Evolutionary conservation across 2,888 invertebrate species (phyloP).

Genomic region (Epinotia nisella): DNA sequence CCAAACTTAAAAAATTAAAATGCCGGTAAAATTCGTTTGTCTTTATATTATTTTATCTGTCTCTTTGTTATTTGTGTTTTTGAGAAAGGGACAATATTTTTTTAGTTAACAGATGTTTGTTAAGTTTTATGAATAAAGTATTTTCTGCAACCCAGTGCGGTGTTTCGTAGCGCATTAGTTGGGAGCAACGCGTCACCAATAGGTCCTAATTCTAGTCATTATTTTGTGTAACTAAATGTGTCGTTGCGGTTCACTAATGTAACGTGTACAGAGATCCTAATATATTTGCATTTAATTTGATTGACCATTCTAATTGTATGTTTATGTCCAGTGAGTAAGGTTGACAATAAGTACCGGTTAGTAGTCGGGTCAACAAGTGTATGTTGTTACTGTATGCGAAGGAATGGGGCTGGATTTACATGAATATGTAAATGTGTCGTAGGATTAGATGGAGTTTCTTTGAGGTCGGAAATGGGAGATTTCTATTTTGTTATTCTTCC

Average conservation of each 20-base stretch:
- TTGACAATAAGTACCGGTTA: conserved; percentile 51
- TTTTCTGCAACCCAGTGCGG: conserved; percentile 9
- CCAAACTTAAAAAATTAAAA: too few relatives aligned
- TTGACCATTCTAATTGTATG: conserved; percentile 33
- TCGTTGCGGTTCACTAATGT: conserved; percentile 54
- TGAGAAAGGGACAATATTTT: too few relatives aligned
- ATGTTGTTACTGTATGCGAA: background rate
- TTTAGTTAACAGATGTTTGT: background rate
- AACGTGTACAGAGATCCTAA: conserved; percentile 47
- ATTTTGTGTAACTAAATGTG: conserved; percentile 61
- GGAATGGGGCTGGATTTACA: conserved; percentile 27
- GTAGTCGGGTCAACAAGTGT: conserved; percentile 46
- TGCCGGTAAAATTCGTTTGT: too few relatives aligned
- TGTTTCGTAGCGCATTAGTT: conserved; percentile 37
- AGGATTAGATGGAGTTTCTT: conserved; percentile 19
- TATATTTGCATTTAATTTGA: conserved; percentile 44
- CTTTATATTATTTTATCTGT: too few relatives aligned
- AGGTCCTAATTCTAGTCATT: conserved; percentile 75
- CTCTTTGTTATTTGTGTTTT: too few relatives aligned
- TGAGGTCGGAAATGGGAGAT: background rate
- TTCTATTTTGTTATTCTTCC: conserved; percentile 2
- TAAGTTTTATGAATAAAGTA: background rate
- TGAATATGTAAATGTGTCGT: conserved; percentile 27
- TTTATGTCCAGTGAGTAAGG: conserved; percentile 45
- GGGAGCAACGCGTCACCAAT: conserved; percentile 48